phyloP scores from a whole-genome alignment of 1,140 invertebrate species.

The Heliothis subflexa region DNA sequence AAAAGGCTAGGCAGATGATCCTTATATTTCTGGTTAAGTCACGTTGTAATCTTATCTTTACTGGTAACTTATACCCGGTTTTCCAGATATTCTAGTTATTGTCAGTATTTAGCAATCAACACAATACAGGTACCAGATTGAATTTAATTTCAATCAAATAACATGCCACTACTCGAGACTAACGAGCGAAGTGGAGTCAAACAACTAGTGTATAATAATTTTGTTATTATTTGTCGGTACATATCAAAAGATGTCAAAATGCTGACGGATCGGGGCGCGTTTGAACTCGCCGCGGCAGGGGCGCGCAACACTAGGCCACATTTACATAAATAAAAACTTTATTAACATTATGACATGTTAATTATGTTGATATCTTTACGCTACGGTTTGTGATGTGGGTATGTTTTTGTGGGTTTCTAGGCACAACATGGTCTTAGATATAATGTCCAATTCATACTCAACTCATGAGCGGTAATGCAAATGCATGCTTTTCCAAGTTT shows the following conservation, averaged over 20 bases:
- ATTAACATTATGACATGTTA: constrained; percentile 50
- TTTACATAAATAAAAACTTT: constrained; percentile 74
- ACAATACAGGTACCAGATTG: background rate
- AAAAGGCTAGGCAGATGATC: no score
- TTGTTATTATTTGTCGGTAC: constrained; percentile 79
- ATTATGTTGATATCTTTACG: constrained; percentile 39
- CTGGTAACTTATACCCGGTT: background rate
- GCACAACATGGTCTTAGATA: no score
- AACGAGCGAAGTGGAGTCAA: constrained; percentile 24
- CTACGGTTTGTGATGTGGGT: background rate
- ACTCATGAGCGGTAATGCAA: no score
- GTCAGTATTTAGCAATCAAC: background rate
- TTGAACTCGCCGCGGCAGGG: constrained; percentile 73
- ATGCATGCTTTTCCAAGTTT: no score
- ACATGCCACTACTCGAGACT: background rate
- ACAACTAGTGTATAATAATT: constrained; percentile 46
- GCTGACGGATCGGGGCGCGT: constrained; percentile 72
- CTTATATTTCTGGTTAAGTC: no score
- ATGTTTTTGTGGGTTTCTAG: background rate
- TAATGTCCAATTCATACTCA: no score
- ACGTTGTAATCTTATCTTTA: background rate
- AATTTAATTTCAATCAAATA: constrained; percentile 8
- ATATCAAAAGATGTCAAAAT: constrained; percentile 83
- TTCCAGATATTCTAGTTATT: background rate
- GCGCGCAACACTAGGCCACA: constrained; percentile 58